phyloP scores from a whole-genome alignment of 2,113 vertebrate genomes.

The Centropristis striata region DNA sequence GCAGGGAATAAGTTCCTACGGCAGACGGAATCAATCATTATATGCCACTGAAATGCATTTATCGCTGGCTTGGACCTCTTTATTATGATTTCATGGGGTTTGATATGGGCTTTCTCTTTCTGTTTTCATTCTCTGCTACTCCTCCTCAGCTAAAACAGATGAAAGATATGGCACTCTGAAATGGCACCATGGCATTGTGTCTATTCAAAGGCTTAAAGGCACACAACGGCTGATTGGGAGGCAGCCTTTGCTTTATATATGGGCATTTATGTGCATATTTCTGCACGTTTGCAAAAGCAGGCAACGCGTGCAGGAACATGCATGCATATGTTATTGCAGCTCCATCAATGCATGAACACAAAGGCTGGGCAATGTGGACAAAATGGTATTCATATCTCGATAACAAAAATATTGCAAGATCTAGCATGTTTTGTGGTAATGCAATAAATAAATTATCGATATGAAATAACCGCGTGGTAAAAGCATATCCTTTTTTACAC shows the following conservation, averaged over 20 bases:
- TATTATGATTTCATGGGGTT: slow-evolving; percentile 77
- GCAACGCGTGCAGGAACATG: too few relatives aligned
- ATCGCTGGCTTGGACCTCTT: slow-evolving; percentile 66
- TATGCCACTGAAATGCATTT: slow-evolving; percentile 78
- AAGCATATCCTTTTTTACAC: too few relatives aligned
- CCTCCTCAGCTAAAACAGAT: slow-evolving; percentile 37
- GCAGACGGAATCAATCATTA: slow-evolving; percentile 81
- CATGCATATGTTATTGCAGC: neutral
- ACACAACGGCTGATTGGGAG: slow-evolving; percentile 1
- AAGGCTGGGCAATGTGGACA: too few relatives aligned
- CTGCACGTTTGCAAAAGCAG: neutral
- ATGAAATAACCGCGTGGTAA: too few relatives aligned
- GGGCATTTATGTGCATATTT: slow-evolving; percentile 4
- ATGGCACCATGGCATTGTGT: slow-evolving; percentile 6
- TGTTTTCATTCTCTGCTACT: slow-evolving; percentile 53
- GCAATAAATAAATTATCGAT: too few relatives aligned
- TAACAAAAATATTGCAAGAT: too few relatives aligned
- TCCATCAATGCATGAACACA: slow-evolving; percentile 25
- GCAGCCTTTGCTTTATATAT: neutral
- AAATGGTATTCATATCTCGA: too few relatives aligned
- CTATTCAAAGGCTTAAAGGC: neutral
- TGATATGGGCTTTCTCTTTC: slow-evolving; percentile 63
- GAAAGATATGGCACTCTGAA: slow-evolving; percentile 24
- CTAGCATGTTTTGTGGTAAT: too few relatives aligned
- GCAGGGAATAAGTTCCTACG: slow-evolving; percentile 68